Evolutionary conservation across 2,797 vertebrate genomes (phyloP), one percentile per base, ranked within the genome.

Genomic region (Urocyon cinereoargenteus): DNA sequence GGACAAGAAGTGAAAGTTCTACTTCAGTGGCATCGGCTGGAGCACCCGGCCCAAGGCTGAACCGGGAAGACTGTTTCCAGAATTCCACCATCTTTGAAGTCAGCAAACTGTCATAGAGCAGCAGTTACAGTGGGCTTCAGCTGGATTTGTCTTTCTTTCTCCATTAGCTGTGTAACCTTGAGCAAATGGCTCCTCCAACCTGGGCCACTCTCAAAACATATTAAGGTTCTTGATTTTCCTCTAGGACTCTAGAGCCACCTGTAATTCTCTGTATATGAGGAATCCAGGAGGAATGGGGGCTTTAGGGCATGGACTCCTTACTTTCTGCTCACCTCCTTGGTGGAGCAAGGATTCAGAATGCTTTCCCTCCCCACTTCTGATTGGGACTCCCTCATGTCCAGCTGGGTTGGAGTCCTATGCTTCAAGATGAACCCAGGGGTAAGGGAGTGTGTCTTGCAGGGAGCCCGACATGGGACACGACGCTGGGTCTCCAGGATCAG

Each of bases 51-150:
- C 1, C 6, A 5, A 22, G 31, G 19, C 49, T 16, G 70, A 51
- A 5, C 7, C 7, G 1, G 0, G 2, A 4, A 51, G 0, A 34
- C 0, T 3, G 5, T n/a, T n/a, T 45, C 83, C 75, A 9, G 31
- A 90, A 53, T 19, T 5, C 16, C 36, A 3, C 45, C 2, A 0
- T 36, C 66, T 49, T 31, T 53, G 66, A 90, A 61, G 36, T 64
- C 70, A 49, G 34, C 24, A n/a, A 24, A 40, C 8, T 7, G 36
- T 36, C 2, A 1, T 13, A 13, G 18, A 40, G 15, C 16, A 15
- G 24, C 19, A 49, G 26, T 26, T 70, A 36, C 24, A 66, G 13
- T 0, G 10, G 16, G 49, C 26, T 34, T 57, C 77, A 3, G 9
- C 70, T 66, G 34, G 77, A 86, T 78, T 59, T 36, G 59, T 40